Evolutionary conservation across 2,113 vertebrate genomes (phyloP).

Genomic region (Ardeotis arabs): DNA sequence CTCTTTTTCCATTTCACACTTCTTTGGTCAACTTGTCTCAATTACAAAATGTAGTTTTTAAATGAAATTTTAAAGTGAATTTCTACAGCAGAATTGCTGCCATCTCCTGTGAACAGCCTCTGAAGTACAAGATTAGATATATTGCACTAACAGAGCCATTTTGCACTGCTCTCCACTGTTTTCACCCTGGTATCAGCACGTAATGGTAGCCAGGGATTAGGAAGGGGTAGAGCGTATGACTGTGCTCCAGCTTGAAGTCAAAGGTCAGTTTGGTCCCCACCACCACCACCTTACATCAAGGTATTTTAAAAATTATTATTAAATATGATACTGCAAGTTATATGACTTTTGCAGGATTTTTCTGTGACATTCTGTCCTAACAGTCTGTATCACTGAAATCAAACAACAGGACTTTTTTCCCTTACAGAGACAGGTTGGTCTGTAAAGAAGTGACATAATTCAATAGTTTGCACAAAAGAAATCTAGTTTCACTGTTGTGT

Average conservation of each 20-base stretch:
- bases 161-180: background rate
- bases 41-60: background rate
- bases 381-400: background rate
- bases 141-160: background rate
- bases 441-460: background rate
- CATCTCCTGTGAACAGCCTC: background rate
- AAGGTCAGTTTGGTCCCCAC: background rate
- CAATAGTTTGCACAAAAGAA: background rate
- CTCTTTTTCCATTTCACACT: background rate
- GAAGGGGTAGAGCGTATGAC: background rate
- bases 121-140: background rate
- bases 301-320: background rate
- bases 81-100: background rate
- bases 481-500: background rate
- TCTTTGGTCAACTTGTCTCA: conserved; percentile 30
- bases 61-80: background rate
- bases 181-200: background rate
- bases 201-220: background rate
- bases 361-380: background rate
- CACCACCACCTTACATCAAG: background rate
- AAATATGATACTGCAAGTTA: background rate
- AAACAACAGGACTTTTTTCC: background rate
- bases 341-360: background rate
- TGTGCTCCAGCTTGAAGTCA: background rate
- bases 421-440: background rate